Conservation (phyloP, 2,888 invertebrate species). For the Homarus gammarus region DNA sequence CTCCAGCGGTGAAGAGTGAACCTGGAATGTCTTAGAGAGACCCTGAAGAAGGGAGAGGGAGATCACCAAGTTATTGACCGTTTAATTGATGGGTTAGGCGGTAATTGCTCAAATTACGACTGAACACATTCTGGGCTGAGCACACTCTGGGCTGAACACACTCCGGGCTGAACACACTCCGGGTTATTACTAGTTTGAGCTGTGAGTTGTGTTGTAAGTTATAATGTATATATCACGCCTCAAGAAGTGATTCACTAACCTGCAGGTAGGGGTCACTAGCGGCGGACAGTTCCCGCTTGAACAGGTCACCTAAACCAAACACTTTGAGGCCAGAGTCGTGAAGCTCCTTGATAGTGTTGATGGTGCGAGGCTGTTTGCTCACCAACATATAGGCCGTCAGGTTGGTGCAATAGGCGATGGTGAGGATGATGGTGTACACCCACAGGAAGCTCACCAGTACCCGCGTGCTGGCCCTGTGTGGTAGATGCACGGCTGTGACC, state of each 20-base stretch:
- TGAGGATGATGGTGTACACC: constrained; percentile 69
- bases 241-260: constrained; percentile 12
- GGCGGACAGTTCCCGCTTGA: not conserved
- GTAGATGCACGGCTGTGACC: not conserved
- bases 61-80: no score
- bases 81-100: no score
- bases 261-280: constrained; percentile 37
- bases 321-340: constrained; percentile 60
- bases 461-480: not conserved
- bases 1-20: not conserved
- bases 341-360: constrained; percentile 73
- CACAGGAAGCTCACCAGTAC: constrained; percentile 43
- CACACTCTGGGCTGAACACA: no score
- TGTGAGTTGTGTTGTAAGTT: no score
- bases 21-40: not conserved
- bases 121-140: no score
- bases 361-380: constrained; percentile 58
- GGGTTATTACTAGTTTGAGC: no score
- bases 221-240: not conserved
- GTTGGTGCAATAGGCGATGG: constrained; percentile 72
- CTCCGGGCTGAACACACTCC: no score
- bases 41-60: not conserved
- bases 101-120: no score
- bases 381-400: constrained; percentile 77
- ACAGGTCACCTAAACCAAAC: constrained; percentile 30